Evolutionary conservation across 2,113 vertebrate genomes (phyloP).

Genomic region (Ranitomeya variabilis): DNA sequence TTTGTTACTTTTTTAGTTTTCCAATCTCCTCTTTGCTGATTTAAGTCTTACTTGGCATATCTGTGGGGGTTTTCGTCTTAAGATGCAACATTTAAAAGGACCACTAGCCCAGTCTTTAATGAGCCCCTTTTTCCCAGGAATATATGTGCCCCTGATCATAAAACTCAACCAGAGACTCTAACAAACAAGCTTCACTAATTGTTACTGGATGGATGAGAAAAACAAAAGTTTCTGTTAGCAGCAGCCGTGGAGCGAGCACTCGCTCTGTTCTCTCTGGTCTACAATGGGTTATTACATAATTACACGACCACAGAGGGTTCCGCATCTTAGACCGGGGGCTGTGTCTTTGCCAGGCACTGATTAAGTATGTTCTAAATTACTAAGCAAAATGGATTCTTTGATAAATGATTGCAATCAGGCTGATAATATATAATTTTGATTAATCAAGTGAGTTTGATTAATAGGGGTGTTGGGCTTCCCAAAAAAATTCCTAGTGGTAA

Average conservation of each 20-base stretch:
- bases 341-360: conserved; percentile 66
- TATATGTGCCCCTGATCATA: background rate
- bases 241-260: background rate
- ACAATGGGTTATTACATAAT: conserved; percentile 42
- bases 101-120: no score
- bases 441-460: conserved; percentile 77
- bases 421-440: conserved; percentile 76
- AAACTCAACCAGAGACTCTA: background rate
- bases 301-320: conserved; percentile 54
- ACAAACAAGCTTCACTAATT: background rate
- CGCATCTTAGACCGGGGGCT: conserved; percentile 50
- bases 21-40: no score
- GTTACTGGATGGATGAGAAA: conserved; percentile 10
- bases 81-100: no score
- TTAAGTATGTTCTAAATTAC: conserved; percentile 68
- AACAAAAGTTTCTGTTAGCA: background rate
- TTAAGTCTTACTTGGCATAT: no score
- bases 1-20: no score
- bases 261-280: background rate
- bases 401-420: conserved; percentile 78
- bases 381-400: conserved; percentile 69
- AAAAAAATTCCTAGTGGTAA: conserved; percentile 65
- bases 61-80: no score
- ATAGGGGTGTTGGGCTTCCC: conserved; percentile 70
- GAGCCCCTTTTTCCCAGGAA: no score